These are phyloP conservation scores for Poeciliopsis infans DNA, from an alignment of 2,797 vertebrate genomes.

Conservation along the genomic window DNA sequence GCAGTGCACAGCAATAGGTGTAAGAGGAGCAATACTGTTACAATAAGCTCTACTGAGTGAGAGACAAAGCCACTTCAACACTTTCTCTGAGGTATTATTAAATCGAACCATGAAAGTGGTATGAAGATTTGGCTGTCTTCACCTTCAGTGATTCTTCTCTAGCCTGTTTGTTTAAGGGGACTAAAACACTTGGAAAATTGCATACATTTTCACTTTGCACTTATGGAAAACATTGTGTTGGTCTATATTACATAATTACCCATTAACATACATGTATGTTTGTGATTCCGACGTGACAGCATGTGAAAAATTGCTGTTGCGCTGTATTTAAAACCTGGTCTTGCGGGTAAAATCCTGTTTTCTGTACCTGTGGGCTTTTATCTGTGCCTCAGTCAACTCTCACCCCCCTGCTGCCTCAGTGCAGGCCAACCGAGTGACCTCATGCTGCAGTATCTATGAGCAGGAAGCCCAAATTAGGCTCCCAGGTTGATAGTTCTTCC, in stretches of 20 bases:
- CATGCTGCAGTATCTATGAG: constrained; percentile 54
- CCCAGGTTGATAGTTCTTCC: constrained; percentile 63
- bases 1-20: neutral
- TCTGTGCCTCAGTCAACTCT: constrained; percentile 33
- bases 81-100: neutral
- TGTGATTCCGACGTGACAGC: neutral
- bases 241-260: neutral
- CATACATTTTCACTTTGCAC: neutral
- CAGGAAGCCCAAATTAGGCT: constrained; percentile 61
- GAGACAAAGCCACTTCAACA: neutral
- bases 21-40: neutral
- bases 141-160: neutral
- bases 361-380: constrained; percentile 45
- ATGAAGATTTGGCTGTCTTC: neutral
- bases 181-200: neutral
- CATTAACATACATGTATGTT: neutral
- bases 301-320: neutral
- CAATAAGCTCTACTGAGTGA: neutral
- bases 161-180: neutral
- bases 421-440: constrained; percentile 62
- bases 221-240: neutral
- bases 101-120: neutral
- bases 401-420: constrained; percentile 45
- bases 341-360: constrained; percentile 3
- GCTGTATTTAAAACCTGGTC: neutral